Base-by-base conservation (phyloP, 2,888 invertebrate species). In the Choreutis nemorana region DNA sequence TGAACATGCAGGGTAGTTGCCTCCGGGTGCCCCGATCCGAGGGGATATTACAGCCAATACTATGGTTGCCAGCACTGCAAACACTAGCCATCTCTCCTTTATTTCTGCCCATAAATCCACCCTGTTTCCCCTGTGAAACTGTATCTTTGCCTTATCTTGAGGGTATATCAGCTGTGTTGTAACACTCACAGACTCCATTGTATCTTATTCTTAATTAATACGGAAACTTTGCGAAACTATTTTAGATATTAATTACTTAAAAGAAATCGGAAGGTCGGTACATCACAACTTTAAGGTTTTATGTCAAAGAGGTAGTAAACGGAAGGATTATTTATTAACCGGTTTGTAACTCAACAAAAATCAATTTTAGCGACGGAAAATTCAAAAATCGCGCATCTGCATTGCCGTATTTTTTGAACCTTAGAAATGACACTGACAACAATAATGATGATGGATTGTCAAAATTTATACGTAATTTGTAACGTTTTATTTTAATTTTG, bases 1-100 rank as follows among this genome's bases (percentile, higher is more conserved):
- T 48, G 53, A 59, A 45, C 65, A 64, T 65, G 61, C 67, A 53
- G 43, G 32, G 53, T 64, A 56, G 57, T 73, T 75, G 73, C 73
- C 75, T 77, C 71, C 71, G 29, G 58, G 53, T 35, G 68, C 67
- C 36, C 75, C 75, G 26, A 61, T 36, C 4, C 42, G 48, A 24
- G 72, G 71, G 31, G 57, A 45, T 28, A 73, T 34, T 30, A 68
- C 71, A 1, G 73, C 72, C 20, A 59, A 36, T 23, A 55, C 42
- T 26, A 68, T 53, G 1, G 58, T 54, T 1, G 35, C 31, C 8
- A 73, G 46, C 8, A 73, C 71, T 1, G 71, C 73, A 4, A 47
- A 37, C 30, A 63, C 55, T 46, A 65, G 44, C 73, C 71, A 72
- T 5, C 63, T 54, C 40, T 50, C 56, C 27, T 44, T 54, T 31